Conservation (phyloP, 92 coral and sea anemone genomes). For the Siderastrea siderea region DNA sequence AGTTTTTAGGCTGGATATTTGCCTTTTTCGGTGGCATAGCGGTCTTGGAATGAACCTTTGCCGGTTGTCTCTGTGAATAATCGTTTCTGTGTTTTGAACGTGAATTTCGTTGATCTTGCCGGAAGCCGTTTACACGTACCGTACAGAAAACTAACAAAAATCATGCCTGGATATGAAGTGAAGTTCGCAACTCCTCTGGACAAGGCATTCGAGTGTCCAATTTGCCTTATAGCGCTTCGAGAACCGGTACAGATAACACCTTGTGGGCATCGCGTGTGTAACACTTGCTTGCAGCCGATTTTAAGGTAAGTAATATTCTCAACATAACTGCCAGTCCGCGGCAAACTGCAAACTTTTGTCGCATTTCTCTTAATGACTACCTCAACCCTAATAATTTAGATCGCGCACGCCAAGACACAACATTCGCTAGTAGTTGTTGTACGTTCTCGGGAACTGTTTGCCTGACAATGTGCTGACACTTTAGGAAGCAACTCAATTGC, state of each 20-base stretch:
- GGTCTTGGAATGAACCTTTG: neutral
- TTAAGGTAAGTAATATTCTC: constrained; percentile 62
- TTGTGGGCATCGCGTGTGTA: constrained; percentile 98
- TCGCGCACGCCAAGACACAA: no score
- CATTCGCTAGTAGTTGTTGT: no score
- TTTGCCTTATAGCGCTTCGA: constrained; percentile 94
- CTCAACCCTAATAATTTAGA: no score
- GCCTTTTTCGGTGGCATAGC: neutral
- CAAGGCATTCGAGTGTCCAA: constrained; percentile 98
- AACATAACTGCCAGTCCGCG: neutral
- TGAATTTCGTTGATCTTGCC: neutral
- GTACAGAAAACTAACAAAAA: neutral
- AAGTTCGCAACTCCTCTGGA: constrained; percentile 84
- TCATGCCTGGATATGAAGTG: constrained; percentile 97
- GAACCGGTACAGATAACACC: constrained; percentile 99
- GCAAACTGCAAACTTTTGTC: neutral
- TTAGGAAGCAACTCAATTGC: no score
- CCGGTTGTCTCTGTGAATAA: neutral
- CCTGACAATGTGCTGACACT: no score
- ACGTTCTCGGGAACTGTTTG: no score
- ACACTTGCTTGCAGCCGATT: constrained; percentile 94
- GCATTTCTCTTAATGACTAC: no score
- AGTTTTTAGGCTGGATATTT: neutral
- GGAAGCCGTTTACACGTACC: neutral
- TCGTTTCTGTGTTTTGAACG: neutral